These are phyloP conservation scores for Centropus unirufus DNA, from an alignment of 2,113 vertebrate genomes.

Conservation along the genomic window DNA sequence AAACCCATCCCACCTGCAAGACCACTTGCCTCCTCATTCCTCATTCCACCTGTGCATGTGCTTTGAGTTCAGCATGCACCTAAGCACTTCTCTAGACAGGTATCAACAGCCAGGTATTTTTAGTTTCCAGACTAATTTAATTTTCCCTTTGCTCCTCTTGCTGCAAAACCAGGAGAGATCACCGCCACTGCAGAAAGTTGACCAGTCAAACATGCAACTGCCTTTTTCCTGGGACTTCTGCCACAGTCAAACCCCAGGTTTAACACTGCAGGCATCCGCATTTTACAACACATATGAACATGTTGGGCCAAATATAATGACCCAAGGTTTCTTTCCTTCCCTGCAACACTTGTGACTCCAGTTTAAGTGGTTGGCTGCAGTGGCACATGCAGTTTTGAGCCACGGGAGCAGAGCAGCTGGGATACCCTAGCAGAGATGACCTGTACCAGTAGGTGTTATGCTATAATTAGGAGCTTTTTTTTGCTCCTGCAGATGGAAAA, in stretches of 20 bases:
- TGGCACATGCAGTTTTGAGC: not conserved
- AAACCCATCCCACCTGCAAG: not conserved
- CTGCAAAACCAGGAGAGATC: not conserved
- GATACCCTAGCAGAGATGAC: not conserved
- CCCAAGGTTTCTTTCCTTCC: not conserved
- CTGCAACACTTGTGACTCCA: not conserved
- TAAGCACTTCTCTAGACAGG: not conserved
- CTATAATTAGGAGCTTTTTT: not conserved
- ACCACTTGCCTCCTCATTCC: not conserved
- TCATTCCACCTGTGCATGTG: accelerated
- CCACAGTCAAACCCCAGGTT: not conserved
- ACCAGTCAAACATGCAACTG: not conserved
- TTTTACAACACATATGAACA: not conserved
- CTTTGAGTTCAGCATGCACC: accelerated
- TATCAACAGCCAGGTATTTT: not conserved
- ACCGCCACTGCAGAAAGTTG: not conserved
- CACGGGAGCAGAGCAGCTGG: not conserved
- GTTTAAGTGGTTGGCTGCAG: not conserved
- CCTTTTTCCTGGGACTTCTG: not conserved
- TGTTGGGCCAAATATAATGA: not conserved
- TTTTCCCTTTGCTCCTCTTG: not conserved
- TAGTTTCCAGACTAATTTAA: not conserved
- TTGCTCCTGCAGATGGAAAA: not conserved
- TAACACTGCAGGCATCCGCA: not conserved
- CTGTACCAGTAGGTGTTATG: no score